Conservation (phyloP, 2,888 invertebrate genomes). For the Xylota segnis region DNA sequence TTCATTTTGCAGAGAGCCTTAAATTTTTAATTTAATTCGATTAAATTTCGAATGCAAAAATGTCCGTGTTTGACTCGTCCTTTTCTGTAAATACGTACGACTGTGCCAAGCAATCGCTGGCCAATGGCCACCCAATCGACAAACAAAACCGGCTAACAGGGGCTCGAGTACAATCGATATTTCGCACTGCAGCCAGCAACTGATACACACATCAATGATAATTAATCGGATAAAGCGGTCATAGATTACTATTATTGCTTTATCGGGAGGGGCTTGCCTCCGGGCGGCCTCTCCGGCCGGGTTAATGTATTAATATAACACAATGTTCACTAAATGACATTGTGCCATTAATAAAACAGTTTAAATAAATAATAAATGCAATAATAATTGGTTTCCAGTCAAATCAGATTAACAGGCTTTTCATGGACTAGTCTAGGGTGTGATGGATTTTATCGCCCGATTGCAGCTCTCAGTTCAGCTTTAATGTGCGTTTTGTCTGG, state of each 20-base stretch:
- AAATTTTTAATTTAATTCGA: conserved; percentile 25
- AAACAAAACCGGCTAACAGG: not conserved
- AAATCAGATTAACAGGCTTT: not conserved
- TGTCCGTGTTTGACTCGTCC: not conserved
- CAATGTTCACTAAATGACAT: conserved; percentile 16
- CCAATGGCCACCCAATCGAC: not conserved
- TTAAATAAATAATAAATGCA: conserved; percentile 32
- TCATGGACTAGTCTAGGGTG: too few relatives aligned
- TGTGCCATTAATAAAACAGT: conserved; percentile 30
- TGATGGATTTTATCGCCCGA: too few relatives aligned
- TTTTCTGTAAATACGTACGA: not conserved
- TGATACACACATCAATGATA: conserved; percentile 40
- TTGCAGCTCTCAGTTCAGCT: too few relatives aligned
- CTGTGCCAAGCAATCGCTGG: not conserved
- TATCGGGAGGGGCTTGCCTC: not conserved
- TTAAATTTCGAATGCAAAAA: conserved; percentile 4
- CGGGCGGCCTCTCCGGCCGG: not conserved
- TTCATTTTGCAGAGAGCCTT: not conserved
- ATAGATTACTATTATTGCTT: conserved; percentile 11
- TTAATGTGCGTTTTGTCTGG: too few relatives aligned
- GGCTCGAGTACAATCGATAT: not conserved
- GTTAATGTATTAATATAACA: conserved; percentile 18
- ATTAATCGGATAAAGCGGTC: conserved; percentile 31
- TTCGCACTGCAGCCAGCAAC: conserved; percentile 8
- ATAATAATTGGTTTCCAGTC: conserved; percentile 13